A percentile compares a stretch with the other conserved stretches of the same genome.
phyloP scores from a whole-genome alignment of 2,888 invertebrate genomes.

The Cerastis rubricosa region DNA sequence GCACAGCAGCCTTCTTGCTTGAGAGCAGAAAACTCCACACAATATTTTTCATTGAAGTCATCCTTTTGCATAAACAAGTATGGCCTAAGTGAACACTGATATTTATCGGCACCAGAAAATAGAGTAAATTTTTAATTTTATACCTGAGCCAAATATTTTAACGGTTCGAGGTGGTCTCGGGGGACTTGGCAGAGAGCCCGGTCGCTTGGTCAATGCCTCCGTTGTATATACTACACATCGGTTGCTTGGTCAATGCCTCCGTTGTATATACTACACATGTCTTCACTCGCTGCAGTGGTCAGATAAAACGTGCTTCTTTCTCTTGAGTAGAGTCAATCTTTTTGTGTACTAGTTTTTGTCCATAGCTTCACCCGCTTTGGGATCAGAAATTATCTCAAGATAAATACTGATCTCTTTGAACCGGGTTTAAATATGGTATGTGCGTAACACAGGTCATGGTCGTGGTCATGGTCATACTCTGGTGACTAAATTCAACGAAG shows the following conservation, averaged over 20 bases:
- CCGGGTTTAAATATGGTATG: not conserved
- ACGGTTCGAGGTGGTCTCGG: not conserved
- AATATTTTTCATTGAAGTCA: constrained; percentile 1
- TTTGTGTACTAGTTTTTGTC: not conserved
- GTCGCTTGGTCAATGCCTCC: constrained; percentile 44
- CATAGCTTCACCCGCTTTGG: not conserved
- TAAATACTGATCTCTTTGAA: not conserved
- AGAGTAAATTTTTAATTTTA: constrained; percentile 23
- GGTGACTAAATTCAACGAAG: not conserved
- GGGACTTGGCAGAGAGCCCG: constrained; percentile 57
- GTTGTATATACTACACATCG: constrained; percentile 31
- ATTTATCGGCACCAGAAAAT: constrained; percentile 38
- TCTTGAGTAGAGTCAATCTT: not conserved
- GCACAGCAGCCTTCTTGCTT: not conserved
- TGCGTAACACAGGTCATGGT: not conserved
- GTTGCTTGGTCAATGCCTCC: constrained; percentile 44
- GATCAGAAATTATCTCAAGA: not conserved
- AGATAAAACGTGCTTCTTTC: not conserved
- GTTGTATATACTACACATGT: constrained; percentile 42
- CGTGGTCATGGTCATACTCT: too few species aligned
- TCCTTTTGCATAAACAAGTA: constrained; percentile 2
- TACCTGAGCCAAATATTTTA: constrained; percentile 32
- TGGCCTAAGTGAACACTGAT: constrained; percentile 30
- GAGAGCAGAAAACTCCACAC: not conserved
- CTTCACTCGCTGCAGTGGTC: constrained; percentile 32